Base-by-base conservation (phyloP, 2,113 vertebrate genomes). In the Benitochromis conjunctus region DNA sequence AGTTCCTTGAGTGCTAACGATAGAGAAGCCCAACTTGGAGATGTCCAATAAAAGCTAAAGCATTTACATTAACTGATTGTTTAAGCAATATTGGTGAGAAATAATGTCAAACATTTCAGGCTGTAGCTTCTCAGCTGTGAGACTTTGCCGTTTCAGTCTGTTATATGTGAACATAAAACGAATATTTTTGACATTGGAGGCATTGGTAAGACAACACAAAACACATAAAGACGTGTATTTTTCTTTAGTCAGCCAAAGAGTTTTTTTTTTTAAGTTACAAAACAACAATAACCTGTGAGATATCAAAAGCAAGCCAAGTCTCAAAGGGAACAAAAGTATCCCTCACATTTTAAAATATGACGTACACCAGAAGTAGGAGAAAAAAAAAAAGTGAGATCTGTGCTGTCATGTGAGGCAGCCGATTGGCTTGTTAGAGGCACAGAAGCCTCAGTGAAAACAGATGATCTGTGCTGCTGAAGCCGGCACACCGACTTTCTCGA, bases 171-270 rank as follows among this genome's bases (percentile, higher is more conserved):
- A 69, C 41, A 69, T 16, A 24, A 69, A 71, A 16, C 0, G 0
- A 24, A 71, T 46, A 16, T 46, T 46, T 71, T 46, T 26, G 38
- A 46, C 7, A 46, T 26, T 3, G 12, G 64, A 43, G 36, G 36
- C 62, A 14, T 7, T 43, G 64, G 64, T 69, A 21, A 69, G 36
- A 12, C 36, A 69, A 69, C n/a, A 24, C n/a, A 13, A 41, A 14
- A 69, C 36, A 14, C 12, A 24, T n/a, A 43, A 41, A 69, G 21
- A 41, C n/a, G 9, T 24, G 36, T 2, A 71, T 4, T 46, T 69
- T 3, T 1, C 0, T 3, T 12, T 10, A 29, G 29, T 6, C 34
- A n/a, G n/a, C n/a, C n/a, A n/a, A n/a, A n/a, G n/a, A n/a, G n/a
- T n/a, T n/a, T n/a, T 0, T 58, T 64, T 66, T 69, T 66, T 5